Base-by-base conservation (phyloP, 2,888 invertebrate species). In the Yponomeuta plumbellus region DNA sequence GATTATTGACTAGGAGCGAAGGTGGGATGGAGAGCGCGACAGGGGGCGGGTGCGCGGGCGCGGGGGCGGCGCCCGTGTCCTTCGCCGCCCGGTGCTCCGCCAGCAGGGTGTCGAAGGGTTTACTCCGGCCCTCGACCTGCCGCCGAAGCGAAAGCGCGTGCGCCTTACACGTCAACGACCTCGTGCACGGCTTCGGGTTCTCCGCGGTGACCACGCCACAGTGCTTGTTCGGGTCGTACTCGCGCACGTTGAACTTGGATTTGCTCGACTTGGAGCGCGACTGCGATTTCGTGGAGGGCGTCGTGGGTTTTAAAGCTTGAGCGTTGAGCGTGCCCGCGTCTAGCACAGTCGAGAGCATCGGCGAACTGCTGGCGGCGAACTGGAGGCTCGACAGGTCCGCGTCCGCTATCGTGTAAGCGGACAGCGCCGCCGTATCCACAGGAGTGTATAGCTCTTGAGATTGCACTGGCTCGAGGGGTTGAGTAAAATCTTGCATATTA, bases 181-280 rank as follows among this genome's bases (percentile, higher is more conserved):
- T 90, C 65, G 96, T 96, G 81, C 97, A 97, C 0, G 95, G 95
- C 74, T 94, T 94, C 5, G 92, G 91, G 70, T 92, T 94, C 71
- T 95, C 95, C 1, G 92, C 93, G 66, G 92, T 94, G 73, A 93
- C 85, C 20, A 96, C 96, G 2, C 97, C 97, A 81, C 97, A 97
- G 79, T 97, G 97, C 72, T 95, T 94, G 79, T 97, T 95, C 21
- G 96, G 94, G 82, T 97, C 95, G 84, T 95, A 97, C 78, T 96
- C 95, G 69, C 95, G 91, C 70, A 92, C 88, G 71, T 84, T 86
- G 73, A 87, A 86, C 74, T 91, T 91, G 68, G 85, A 83, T 75
- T 90, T 91, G 75, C 81, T 83, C 52, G 84, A 76, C 74, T 85
- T 89, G 34, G 81, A 77, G 70, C 83, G 80, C 52, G 80, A 79